phyloP scores from a whole-genome alignment of 2,888 invertebrate genomes.

The Hirtodrosophila alboralis region DNA sequence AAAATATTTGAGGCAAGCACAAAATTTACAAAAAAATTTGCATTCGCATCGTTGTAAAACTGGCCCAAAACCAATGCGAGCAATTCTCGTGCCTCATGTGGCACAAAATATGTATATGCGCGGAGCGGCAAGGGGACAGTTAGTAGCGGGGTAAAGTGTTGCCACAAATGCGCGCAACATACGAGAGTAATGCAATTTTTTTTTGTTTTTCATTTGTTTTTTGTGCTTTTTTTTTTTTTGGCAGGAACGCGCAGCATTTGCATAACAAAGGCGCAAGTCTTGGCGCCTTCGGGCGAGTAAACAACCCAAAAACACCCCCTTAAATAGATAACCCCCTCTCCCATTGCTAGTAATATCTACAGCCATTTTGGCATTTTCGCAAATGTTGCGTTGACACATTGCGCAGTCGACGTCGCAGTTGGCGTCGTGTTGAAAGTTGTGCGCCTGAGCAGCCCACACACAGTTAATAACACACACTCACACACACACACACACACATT shows the following conservation, averaged over 20 bases:
- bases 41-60: conserved; percentile 61
- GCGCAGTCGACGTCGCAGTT: conserved; percentile 24
- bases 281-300: conserved; percentile 69
- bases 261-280: conserved; percentile 75
- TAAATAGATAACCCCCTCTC: conserved; percentile 4
- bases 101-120: not conserved
- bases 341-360: conserved; percentile 20
- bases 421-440: conserved; percentile 31
- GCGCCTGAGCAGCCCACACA: conserved; percentile 61
- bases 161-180: conserved; percentile 41
- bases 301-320: conserved; percentile 24
- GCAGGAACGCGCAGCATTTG: conserved; percentile 58
- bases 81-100: conserved; percentile 41
- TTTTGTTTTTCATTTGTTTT: not conserved
- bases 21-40: conserved; percentile 51
- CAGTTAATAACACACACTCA: conserved; percentile 24
- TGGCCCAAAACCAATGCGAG: conserved; percentile 57
- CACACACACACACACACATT: conserved; percentile 16
- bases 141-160: conserved; percentile 5
- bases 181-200: conserved; percentile 22
- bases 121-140: not conserved
- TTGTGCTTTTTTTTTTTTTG: conserved; percentile 7
- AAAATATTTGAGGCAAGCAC: conserved; percentile 71
- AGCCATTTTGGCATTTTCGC: conserved; percentile 52
- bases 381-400: conserved; percentile 74